Evolutionary conservation across 2,113 vertebrate genomes (phyloP), one percentile per base, ranked within the genome.

Genomic region (Alligator sinensis): DNA sequence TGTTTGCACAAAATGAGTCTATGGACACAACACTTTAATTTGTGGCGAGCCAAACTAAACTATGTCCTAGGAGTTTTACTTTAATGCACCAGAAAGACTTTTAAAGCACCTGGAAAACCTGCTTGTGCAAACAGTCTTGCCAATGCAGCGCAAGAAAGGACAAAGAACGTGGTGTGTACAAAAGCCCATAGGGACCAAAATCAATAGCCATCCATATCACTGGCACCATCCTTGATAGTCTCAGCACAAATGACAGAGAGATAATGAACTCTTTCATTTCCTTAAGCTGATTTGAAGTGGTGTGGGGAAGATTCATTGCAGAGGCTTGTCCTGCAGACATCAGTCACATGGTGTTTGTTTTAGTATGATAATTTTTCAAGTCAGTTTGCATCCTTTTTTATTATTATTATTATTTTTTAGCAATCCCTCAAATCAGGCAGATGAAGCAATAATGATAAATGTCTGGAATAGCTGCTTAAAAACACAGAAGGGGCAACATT

Each of bases 351-450:
- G 9, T 80, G n/a, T 57, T 93, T 93, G 54, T 22, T 96, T 96
- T 94, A 92, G 59, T 61, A 89, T 82, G 55, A 81, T 89, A 77
- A 9, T 86, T 79, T 72, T 77, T 87, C 47, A 47, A 47, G 47
- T 47, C 7, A 47, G 79, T 16, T 62, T 91, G 72, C 72, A 87
- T 81, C 30, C 21, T 75, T 28, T 68, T 80, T 34, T 28, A 87
- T 68, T 93, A 91, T 90, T 92, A 12, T 92, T 92, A 30, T 91
- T 61, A 16, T 4, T 78, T 92, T 90, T 58, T 92, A 97, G 96
- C 81, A 72, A 96, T 91, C 30, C 25, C 77, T 82, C 82, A 88
- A 95, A 96, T 95, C 94, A 96, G 68, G 60, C 60, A 90, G 88
- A 91, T 88, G 63, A 95, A 88, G 25, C 28, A 95, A 96, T 68